Evolutionary conservation across 2,797 vertebrate genomes (phyloP).

Genomic region (Enteromius afrohamiltoni): DNA sequence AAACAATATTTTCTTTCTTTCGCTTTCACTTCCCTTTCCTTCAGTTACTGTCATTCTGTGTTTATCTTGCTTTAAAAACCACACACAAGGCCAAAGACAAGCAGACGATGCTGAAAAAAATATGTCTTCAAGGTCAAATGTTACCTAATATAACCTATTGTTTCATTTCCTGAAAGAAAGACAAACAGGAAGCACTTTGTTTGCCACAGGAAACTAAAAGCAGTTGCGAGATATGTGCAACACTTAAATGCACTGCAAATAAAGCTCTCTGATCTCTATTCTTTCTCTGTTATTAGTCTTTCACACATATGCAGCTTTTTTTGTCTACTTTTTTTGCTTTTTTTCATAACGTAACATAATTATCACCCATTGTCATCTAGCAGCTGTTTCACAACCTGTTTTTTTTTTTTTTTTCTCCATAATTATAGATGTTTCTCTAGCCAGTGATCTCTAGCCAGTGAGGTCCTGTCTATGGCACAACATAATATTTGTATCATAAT

Average conservation of each 20-base stretch:
- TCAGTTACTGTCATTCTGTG: not conserved
- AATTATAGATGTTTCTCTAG: not conserved
- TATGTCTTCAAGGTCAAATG: conserved; percentile 17
- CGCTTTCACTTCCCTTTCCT: conserved; percentile 2
- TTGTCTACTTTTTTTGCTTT: not conserved
- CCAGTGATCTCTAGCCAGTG: not conserved
- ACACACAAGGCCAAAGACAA: conserved; percentile 36
- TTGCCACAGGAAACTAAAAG: conserved; percentile 56
- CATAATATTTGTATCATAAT: not conserved
- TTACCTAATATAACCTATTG: conserved; percentile 10
- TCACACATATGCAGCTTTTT: not conserved
- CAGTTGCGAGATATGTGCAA: conserved; percentile 4
- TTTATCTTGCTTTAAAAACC: not conserved
- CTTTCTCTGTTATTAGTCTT: not conserved
- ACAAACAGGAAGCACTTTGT: conserved; percentile 55
- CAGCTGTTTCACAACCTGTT: not conserved
- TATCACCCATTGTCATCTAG: not conserved
- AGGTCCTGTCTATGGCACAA: not conserved
- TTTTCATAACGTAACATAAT: not conserved
- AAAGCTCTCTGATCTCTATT: not conserved
- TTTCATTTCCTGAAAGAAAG: conserved; percentile 45
- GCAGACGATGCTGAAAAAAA: not conserved
- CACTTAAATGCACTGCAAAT: conserved; percentile 40
- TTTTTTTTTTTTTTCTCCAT: not conserved
- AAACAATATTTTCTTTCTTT: conserved; percentile 1